These are phyloP conservation scores for Pinna nobilis DNA, from an alignment of 1,140 invertebrate species.

Conservation along the genomic window DNA sequence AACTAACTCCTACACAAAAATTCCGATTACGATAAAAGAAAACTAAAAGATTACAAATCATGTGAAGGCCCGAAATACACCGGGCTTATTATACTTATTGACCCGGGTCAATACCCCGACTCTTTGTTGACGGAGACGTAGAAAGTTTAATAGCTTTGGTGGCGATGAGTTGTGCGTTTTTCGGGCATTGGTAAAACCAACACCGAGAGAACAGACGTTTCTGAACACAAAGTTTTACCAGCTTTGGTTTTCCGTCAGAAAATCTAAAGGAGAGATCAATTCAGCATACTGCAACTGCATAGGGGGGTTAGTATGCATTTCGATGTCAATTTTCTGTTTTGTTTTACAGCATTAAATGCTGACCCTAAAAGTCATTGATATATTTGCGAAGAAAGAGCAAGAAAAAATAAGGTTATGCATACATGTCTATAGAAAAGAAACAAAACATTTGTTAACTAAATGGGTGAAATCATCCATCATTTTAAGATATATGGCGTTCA, in stretches of 20 bases:
- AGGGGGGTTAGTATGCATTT: slow-evolving; percentile 12
- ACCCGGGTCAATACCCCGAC: too few species aligned
- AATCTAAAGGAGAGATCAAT: slow-evolving; percentile 5
- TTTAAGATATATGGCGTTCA: too few species aligned
- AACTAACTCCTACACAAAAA: slow-evolving; percentile 11
- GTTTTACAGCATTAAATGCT: too few species aligned
- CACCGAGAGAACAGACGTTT: not conserved
- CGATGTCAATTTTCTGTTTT: too few species aligned
- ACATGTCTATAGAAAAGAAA: too few species aligned
- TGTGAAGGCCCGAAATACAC: slow-evolving; percentile 1
- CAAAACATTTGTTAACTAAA: too few species aligned
- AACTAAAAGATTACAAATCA: not conserved
- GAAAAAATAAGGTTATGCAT: too few species aligned
- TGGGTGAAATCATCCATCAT: too few species aligned
- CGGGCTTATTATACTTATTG: too few species aligned
- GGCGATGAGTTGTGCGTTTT: not conserved
- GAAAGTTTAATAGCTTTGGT: slow-evolving; percentile 8
- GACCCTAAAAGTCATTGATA: too few species aligned
- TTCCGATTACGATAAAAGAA: slow-evolving; percentile 10
- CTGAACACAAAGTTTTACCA: slow-evolving; percentile 14
- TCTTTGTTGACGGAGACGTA: slow-evolving; percentile 1
- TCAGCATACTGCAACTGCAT: slow-evolving; percentile 16
- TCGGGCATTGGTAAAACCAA: slow-evolving; percentile 5
- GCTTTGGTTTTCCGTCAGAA: slow-evolving; percentile 14
- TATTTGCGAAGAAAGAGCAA: too few species aligned